Evolutionary conservation across 2,113 vertebrate genomes (phyloP).

Genomic region (Furnarius figulus): DNA sequence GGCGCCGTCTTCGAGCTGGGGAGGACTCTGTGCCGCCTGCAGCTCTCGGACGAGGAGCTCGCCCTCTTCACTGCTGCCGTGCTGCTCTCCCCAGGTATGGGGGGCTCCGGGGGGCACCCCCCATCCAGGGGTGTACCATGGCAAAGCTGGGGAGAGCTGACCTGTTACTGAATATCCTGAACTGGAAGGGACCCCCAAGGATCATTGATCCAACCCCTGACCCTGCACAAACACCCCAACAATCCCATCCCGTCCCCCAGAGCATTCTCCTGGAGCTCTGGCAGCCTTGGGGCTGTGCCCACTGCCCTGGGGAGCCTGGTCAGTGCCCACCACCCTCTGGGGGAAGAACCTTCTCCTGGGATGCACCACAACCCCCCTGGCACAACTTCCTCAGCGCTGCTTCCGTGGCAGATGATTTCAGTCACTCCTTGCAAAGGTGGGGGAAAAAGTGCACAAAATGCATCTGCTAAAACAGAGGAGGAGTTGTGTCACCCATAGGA

Average conservation of each 20-base stretch:
- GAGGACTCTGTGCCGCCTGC: conserved; percentile 82
- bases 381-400: neutral
- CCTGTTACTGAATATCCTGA: neutral
- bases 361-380: neutral
- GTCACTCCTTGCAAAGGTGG: neutral
- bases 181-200: neutral
- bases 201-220: neutral
- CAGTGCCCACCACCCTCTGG: neutral
- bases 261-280: neutral
- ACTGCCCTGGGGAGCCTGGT: neutral
- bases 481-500: fast-evolving
- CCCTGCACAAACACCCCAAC: neutral
- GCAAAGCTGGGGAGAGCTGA: neutral
- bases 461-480: neutral
- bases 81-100: conserved; percentile 85
- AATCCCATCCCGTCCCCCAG: neutral
- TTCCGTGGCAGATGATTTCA: neutral
- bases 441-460: neutral
- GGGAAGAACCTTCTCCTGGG: neutral
- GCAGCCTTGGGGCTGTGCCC: neutral
- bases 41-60: conserved; percentile 88
- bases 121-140: fast-evolving
- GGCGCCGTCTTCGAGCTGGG: conserved; percentile 82
- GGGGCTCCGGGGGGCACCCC: fast-evolving
- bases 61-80: conserved; percentile 87